These are phyloP conservation scores for Eurois occulta DNA, from an alignment of 2,888 invertebrate species.

Conservation along the genomic window DNA sequence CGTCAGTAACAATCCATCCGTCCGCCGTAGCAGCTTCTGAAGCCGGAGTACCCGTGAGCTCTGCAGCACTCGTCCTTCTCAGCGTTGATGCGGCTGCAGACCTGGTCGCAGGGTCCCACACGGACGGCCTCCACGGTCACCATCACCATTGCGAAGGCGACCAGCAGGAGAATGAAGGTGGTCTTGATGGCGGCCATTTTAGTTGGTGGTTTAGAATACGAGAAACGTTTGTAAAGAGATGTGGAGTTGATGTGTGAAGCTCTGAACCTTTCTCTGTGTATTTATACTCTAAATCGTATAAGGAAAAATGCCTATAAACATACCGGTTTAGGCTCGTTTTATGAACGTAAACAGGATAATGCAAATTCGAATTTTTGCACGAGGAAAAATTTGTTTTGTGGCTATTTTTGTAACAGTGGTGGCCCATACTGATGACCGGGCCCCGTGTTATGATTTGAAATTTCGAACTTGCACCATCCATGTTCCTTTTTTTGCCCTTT, in stretches of 20 bases:
- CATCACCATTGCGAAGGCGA: conserved; percentile 37
- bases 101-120: conserved; percentile 39
- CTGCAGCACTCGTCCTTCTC: conserved; percentile 46
- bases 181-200: conserved; percentile 44
- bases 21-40: conserved; percentile 8
- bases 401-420: not conserved
- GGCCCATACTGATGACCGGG: too few relatives aligned
- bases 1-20: conserved; percentile 33
- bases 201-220: not conserved
- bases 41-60: conserved; percentile 34
- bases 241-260: conserved; percentile 7
- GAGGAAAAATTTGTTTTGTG: not conserved
- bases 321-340: not conserved
- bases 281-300: conserved; percentile 4
- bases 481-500: too few relatives aligned
- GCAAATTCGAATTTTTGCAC: not conserved
- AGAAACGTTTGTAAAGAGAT: conserved; percentile 21
- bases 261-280: not conserved
- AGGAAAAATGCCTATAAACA: conserved; percentile 2
- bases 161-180: conserved; percentile 33
- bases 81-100: conserved; percentile 17
- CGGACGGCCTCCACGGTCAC: conserved; percentile 31
- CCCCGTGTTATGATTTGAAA: not conserved
- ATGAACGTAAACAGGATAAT: not conserved
- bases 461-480: too few relatives aligned